Evolutionary conservation across 2,113 vertebrate species (phyloP).

Genomic region (Mustela nigripes): DNA sequence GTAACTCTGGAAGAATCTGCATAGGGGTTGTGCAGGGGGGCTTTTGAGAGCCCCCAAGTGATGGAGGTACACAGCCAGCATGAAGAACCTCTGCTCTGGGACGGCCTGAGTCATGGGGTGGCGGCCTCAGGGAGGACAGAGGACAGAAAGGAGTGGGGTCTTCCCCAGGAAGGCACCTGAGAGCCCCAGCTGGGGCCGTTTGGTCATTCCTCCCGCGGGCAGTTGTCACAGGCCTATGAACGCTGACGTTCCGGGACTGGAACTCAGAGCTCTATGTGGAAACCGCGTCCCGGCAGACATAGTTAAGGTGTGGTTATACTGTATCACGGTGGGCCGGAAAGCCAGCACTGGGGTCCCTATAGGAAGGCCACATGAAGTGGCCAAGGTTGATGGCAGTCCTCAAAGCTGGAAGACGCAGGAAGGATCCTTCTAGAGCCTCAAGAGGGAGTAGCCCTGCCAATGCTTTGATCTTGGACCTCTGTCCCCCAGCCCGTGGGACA

Average conservation of each 20-base stretch:
- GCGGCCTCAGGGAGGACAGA: not conserved
- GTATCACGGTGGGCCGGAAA: not conserved
- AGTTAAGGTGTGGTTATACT: not conserved
- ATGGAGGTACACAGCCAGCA: accelerated
- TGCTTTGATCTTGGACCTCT: not conserved
- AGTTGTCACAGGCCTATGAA: not conserved
- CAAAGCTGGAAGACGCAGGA: not conserved
- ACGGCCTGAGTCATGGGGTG: not conserved
- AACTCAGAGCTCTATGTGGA: not conserved
- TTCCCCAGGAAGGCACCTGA: not conserved
- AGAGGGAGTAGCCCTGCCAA: not conserved
- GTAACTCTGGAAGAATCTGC: not conserved
- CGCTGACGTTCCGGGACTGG: not conserved
- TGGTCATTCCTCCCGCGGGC: not conserved
- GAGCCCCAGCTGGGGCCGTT: not conserved
- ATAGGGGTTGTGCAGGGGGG: not conserved
- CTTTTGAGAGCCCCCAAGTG: not conserved
- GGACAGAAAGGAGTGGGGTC: not conserved
- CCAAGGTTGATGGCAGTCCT: not conserved
- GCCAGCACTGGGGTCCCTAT: not conserved
- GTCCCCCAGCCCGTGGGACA: not conserved
- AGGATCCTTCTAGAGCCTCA: not conserved
- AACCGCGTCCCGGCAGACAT: not conserved
- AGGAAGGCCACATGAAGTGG: not conserved
- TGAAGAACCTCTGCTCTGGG: not conserved